phyloP scores from a whole-genome alignment of 2,797 vertebrate genomes.

The Halcyon badia region DNA sequence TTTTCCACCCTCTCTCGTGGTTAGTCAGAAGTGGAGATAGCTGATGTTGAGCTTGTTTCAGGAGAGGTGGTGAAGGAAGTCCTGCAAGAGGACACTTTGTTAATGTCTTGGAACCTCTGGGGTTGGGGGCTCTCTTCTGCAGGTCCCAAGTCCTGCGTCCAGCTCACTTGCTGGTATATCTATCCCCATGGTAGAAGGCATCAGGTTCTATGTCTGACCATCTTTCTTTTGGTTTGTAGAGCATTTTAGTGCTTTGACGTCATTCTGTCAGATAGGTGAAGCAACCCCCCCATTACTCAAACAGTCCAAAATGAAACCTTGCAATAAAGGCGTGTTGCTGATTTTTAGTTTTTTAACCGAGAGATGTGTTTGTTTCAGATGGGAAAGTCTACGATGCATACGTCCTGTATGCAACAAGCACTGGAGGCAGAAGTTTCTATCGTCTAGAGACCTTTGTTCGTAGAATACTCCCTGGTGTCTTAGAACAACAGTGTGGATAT shows the following conservation, averaged over 20 bases:
- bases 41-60: not conserved
- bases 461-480: constrained; percentile 85
- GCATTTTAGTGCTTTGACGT: not conserved
- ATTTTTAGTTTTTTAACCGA: not conserved
- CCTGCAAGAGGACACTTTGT: not conserved
- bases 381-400: constrained; percentile 83
- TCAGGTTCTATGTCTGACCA: not conserved
- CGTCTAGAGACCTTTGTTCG: constrained; percentile 78
- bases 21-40: not conserved
- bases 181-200: not conserved
- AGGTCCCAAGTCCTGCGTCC: not conserved
- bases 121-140: not conserved
- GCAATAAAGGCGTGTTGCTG: not conserved
- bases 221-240: not conserved
- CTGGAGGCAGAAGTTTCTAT: constrained; percentile 46
- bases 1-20: not conserved
- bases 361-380: constrained; percentile 67
- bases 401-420: constrained; percentile 83
- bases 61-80: not conserved
- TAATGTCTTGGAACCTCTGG: not conserved
- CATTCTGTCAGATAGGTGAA: not conserved
- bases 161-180: not conserved
- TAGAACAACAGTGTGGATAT: constrained; percentile 90
- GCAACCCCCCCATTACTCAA: not conserved
- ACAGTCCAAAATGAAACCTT: not conserved